Evolutionary conservation across 2,797 vertebrate species (phyloP).

Genomic region (Danio tinwini): DNA sequence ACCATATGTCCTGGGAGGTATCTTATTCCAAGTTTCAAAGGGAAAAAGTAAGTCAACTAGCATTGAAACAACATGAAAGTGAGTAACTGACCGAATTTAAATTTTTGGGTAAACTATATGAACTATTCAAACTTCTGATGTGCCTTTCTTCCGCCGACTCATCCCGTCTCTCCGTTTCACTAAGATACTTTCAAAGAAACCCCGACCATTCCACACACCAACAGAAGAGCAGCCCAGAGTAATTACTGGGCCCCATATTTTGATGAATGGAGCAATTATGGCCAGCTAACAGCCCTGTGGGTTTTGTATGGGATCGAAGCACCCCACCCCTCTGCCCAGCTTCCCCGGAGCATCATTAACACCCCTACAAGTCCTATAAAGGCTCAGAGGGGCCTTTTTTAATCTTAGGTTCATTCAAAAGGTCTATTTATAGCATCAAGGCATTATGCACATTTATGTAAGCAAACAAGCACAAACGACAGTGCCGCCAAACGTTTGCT

Average conservation of each 20-base stretch:
- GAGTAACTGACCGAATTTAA: background rate
- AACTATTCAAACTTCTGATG: background rate
- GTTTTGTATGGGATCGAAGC: conserved; percentile 64
- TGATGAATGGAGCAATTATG: conserved; percentile 79
- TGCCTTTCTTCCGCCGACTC: conserved; percentile 38
- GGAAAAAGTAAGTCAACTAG: background rate
- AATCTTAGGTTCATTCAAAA: conserved; percentile 66
- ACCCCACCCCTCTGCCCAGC: conserved; percentile 32
- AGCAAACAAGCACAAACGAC: conserved; percentile 56
- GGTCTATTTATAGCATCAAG: conserved; percentile 72
- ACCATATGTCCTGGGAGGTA: background rate
- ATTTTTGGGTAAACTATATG: background rate
- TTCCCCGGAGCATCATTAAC: conserved; percentile 59
- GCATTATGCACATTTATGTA: conserved; percentile 69
- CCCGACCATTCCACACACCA: conserved; percentile 44
- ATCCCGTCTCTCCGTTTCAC: conserved; percentile 46
- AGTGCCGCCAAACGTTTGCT: conserved; percentile 40
- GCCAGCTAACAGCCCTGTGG: conserved; percentile 67
- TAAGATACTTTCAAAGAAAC: conserved; percentile 52
- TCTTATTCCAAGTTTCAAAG: background rate
- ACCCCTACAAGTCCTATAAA: conserved; percentile 66
- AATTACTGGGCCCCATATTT: conserved; percentile 77
- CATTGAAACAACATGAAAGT: background rate
- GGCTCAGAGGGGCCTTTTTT: conserved; percentile 63
- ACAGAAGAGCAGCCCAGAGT: conserved; percentile 62